phyloP scores from a whole-genome alignment of 2,888 invertebrate genomes.

The Epistrophe eligans region DNA sequence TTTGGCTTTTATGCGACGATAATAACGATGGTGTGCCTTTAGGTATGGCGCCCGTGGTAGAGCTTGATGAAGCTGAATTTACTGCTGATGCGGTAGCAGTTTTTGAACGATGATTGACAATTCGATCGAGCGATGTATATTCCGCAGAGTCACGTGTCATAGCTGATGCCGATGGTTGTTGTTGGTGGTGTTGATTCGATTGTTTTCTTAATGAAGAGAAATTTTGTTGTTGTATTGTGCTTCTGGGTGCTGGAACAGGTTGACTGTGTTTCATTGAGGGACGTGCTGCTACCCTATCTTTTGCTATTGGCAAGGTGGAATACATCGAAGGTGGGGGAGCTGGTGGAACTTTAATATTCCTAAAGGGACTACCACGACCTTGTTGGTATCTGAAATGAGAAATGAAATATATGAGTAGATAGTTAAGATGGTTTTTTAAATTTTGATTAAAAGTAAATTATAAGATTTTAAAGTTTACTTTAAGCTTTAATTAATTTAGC shows the following conservation, averaged over 20 bases:
- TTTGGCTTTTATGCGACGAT: constrained; percentile 52
- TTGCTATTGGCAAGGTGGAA: constrained; percentile 80
- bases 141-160: constrained; percentile 78
- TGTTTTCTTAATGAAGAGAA: constrained; percentile 63
- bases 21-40: constrained; percentile 76
- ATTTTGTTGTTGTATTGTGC: constrained; percentile 77
- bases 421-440: background rate
- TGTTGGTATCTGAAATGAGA: constrained; percentile 66
- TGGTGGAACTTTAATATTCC: constrained; percentile 68
- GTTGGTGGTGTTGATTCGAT: constrained; percentile 66
- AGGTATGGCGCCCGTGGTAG: constrained; percentile 82
- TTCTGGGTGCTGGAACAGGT: constrained; percentile 81
- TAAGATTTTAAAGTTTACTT: no score
- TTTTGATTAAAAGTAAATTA: background rate
- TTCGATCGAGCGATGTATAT: constrained; percentile 81
- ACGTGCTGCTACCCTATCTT: constrained; percentile 78
- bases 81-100: background rate
- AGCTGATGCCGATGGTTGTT: constrained; percentile 35
- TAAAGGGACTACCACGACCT: constrained; percentile 76
- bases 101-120: constrained; percentile 49
- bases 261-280: constrained; percentile 59
- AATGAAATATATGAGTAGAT: no score
- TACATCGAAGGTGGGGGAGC: constrained; percentile 76
- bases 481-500: no score
- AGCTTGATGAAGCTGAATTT: constrained; percentile 24